Percentiles rank a stretch among this genome's conserved stretches.
Conservation (phyloP, 2,113 vertebrate genomes). For the Vidua macroura region DNA sequence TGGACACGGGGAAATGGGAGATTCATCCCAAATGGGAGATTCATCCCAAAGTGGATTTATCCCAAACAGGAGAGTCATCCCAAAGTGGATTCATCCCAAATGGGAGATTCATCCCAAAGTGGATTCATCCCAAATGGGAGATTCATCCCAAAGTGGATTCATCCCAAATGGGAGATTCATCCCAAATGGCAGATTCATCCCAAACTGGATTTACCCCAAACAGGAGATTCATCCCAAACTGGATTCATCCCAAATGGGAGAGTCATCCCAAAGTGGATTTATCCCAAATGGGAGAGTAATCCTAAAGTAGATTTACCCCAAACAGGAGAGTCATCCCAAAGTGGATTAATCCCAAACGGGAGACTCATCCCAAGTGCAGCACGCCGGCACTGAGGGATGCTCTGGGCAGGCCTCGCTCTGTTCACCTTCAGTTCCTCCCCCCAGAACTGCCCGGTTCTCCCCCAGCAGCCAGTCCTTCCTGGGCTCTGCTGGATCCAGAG, state of each 20-base stretch:
- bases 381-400: background rate
- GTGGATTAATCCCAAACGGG: no score
- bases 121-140: no score
- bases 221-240: background rate
- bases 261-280: background rate
- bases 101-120: background rate
- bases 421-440: background rate
- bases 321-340: no score
- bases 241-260: background rate
- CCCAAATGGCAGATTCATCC: background rate
- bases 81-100: background rate
- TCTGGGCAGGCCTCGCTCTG: background rate
- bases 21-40: background rate
- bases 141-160: no score
- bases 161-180: background rate
- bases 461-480: rapidly evolving
- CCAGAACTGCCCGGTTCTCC: background rate
- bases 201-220: background rate
- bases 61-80: no score
- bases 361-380: background rate
- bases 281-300: background rate
- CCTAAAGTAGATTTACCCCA: no score
- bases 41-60: background rate
- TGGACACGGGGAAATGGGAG: background rate
- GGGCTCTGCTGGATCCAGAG: background rate